Evolutionary conservation across 1,140 invertebrate species (phyloP), one percentile per base, ranked within the genome.

Genomic region (Drosophila grimshawi): DNA sequence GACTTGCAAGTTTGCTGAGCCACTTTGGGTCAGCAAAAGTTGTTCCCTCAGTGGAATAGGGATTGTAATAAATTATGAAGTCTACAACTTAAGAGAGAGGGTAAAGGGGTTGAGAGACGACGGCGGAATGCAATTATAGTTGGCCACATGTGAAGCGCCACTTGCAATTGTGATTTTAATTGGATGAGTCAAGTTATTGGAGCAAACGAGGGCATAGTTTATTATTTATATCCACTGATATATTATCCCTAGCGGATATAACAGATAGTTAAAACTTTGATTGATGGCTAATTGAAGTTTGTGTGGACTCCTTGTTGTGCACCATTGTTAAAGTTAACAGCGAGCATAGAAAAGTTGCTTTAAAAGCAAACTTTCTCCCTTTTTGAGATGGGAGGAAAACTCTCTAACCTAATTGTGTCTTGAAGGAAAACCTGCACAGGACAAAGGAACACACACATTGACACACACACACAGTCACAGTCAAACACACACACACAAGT

Each of bases 41-140:
- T 85, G 27, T 60, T 53, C 45, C 39, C 48, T 46, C 71, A 63
- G 56, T 69, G 79, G 81, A 56, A 73, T 76, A 81, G 72, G 82
- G 82, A 73, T 86, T 81, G 82, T 55, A 80, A 89, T 89, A 88
- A 88, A 89, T 88, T 89, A 89, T 88, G 63, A 75, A 88, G 68
- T 74, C 56, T 55, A 70, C 70, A 80, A 43, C 76, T 75, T 61
- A 85, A 64, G 81, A 85, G 72, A 63, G 10, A 41, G 39, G 3
- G 39, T 0, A 41, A 10, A 41, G 39, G 5, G 8, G 10, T 7
- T 0, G 39, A 41, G 39, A 8, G 39, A 67, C 67, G 56, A 69
- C 76, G 78, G 69, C 77, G 76, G 89, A 85, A 78, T 83, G 83
- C 83, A 88, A 88, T 88, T 88, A 88, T 83, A 83, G 53, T 64